A percentile compares a stretch with the other conserved stretches of the same genome.
phyloP scores from a whole-genome alignment of 2,797 vertebrate species.

The Sebastes taczanowskii region DNA sequence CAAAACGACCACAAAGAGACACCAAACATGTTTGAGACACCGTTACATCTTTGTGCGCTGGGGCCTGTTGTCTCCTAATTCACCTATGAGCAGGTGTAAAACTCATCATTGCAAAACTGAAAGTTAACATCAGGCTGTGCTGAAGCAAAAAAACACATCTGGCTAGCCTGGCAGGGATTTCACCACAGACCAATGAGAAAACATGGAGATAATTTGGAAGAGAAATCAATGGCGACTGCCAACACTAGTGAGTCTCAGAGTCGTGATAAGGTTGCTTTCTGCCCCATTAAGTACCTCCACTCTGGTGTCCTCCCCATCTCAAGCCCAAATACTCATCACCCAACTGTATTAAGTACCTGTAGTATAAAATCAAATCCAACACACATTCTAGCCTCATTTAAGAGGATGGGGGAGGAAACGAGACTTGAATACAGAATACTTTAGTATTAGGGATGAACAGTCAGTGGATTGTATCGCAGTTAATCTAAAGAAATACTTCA shows the following conservation, averaged over 20 bases:
- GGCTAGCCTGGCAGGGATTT: slow-evolving; percentile 35
- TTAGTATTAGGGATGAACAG: background rate
- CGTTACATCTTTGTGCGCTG: no score
- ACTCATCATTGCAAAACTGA: slow-evolving; percentile 14
- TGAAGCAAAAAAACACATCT: slow-evolving; percentile 40
- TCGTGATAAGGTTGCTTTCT: slow-evolving; percentile 61
- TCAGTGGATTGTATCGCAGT: background rate
- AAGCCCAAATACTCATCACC: slow-evolving; percentile 49
- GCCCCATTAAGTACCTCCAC: slow-evolving; percentile 59
- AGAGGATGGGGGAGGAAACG: background rate
- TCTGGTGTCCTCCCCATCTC: slow-evolving; percentile 43
- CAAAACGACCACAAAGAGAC: background rate
- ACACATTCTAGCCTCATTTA: background rate
- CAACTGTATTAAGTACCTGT: slow-evolving; percentile 32
- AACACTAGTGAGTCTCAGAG: slow-evolving; percentile 43
- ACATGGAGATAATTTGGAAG: slow-evolving; percentile 56
- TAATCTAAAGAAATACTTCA: background rate
- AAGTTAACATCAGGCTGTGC: slow-evolving; percentile 18
- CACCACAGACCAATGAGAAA: slow-evolving; percentile 36
- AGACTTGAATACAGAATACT: background rate
- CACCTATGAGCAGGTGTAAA: background rate
- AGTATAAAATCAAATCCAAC: slow-evolving; percentile 21
- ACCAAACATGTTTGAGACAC: no score
- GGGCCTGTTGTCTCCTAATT: background rate
- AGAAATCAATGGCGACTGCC: slow-evolving; percentile 59